A percentile compares a stretch with the other conserved stretches of the same genome.
phyloP scores from a whole-genome alignment of 2,113 vertebrate genomes.

The Lampris incognitus region DNA sequence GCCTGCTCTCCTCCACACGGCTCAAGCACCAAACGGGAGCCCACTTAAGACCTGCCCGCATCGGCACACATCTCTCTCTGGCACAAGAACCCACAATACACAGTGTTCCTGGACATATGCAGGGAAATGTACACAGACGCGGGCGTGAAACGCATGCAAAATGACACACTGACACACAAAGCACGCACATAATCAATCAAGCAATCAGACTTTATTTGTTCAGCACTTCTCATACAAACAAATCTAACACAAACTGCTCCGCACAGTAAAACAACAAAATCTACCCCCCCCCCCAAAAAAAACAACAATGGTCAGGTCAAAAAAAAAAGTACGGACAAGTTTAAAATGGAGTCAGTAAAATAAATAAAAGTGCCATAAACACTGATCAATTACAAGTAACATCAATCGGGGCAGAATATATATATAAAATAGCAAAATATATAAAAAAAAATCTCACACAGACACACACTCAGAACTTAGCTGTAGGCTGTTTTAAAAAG shows the following conservation, averaged over 20 bases:
- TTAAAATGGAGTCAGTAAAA: too few relatives aligned
- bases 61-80: not conserved
- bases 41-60: not conserved
- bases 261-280: too few relatives aligned
- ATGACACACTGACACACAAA: not conserved
- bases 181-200: constrained; percentile 3
- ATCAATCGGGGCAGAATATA: too few relatives aligned
- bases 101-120: not conserved
- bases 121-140: too few relatives aligned
- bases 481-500: too few relatives aligned
- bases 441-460: not conserved
- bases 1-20: constrained; percentile 53
- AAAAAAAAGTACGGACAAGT: not conserved
- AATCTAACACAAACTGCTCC: too few relatives aligned
- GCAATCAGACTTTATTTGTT: not conserved
- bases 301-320: not conserved
- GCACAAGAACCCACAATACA: constrained; percentile 1
- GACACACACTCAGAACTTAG: not conserved
- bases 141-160: not conserved
- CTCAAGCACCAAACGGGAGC: constrained; percentile 41
- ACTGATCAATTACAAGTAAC: too few relatives aligned
- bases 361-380: too few relatives aligned
- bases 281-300: too few relatives aligned
- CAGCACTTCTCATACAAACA: too few relatives aligned
- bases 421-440: too few relatives aligned